Conservation (phyloP, 2,797 vertebrate species). For the Hylomyscus alleni region DNA sequence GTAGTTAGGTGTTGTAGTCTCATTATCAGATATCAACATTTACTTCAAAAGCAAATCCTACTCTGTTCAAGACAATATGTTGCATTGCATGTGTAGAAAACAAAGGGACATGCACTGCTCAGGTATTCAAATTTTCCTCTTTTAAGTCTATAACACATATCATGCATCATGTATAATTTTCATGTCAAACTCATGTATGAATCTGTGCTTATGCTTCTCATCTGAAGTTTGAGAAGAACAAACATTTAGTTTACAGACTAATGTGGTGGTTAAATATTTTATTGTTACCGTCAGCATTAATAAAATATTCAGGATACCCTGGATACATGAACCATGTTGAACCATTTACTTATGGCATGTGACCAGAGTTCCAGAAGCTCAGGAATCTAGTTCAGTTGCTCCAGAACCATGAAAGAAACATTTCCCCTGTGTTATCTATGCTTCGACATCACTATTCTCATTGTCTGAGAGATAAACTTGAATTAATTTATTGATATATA, state of each 20-base stretch:
- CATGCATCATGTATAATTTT: not conserved
- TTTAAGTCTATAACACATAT: not conserved
- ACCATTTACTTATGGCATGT: not conserved
- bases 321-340: not conserved
- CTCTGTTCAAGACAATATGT: not conserved
- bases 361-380: not conserved
- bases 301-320: not conserved
- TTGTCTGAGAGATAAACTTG: not conserved
- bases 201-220: not conserved
- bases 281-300: not conserved
- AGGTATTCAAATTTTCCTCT: not conserved
- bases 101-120: not conserved
- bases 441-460: not conserved
- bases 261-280: not conserved
- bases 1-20: not conserved
- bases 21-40: slow-evolving; percentile 1
- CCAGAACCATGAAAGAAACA: not conserved
- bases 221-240: not conserved
- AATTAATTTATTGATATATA: not conserved
- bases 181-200: not conserved
- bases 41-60: slow-evolving; percentile 12
- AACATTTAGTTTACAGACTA: not conserved
- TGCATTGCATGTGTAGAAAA: not conserved
- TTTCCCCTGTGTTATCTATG: not conserved
- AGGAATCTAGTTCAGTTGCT: not conserved